Evolutionary conservation across 35 echinoderm and acorn worm species (phyloP).

Genomic region (Ophioderma brevispina): DNA sequence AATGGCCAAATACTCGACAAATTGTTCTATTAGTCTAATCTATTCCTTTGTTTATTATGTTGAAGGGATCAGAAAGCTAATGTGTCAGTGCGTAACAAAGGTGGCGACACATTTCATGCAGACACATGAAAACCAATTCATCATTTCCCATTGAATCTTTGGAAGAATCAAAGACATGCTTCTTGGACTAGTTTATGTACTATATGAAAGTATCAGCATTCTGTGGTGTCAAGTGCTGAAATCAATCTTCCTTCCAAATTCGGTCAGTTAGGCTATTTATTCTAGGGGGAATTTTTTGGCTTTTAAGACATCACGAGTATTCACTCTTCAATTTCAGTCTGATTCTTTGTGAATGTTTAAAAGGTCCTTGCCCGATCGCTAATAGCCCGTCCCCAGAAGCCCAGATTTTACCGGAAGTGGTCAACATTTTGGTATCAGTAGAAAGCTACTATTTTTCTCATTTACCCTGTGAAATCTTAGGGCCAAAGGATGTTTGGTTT

Average conservation of each 20-base stretch:
- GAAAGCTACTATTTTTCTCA: too few species aligned
- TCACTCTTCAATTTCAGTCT: not conserved
- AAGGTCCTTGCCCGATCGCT: too few species aligned
- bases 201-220: constrained; percentile 3
- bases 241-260: not conserved
- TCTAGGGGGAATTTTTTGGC: not conserved
- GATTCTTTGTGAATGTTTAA: not conserved
- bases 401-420: too few species aligned
- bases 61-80: constrained; percentile 62
- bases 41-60: too few species aligned
- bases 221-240: not conserved
- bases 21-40: too few species aligned
- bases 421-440: too few species aligned
- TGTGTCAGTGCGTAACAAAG: constrained; percentile 58
- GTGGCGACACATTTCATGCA: constrained; percentile 67
- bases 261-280: not conserved
- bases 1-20: too few species aligned
- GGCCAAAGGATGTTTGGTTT: too few species aligned
- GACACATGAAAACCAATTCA: constrained; percentile 65
- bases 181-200: not conserved
- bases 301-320: too few species aligned
- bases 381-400: too few species aligned
- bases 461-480: too few species aligned
- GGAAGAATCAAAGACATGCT: constrained; percentile 44
- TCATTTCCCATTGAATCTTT: constrained; percentile 58